phyloP scores from a whole-genome alignment of 2,113 vertebrate species.

The Blennius ocellaris region DNA sequence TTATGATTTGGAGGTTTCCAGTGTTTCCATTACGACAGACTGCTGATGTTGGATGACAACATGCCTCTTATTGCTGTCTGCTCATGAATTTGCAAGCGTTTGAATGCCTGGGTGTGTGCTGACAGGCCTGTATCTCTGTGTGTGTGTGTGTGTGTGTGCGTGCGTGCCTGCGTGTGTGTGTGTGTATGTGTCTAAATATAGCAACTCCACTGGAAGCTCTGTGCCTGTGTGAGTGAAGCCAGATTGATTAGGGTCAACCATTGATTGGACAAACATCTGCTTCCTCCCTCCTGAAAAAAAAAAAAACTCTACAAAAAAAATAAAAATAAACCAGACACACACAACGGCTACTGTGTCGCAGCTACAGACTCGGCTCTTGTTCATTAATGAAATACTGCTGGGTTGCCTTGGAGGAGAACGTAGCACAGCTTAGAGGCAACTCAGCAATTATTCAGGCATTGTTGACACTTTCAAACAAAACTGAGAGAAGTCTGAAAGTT shows the following conservation, averaged over 20 bases:
- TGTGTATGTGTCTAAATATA: conserved; percentile 41
- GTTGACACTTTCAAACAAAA: neutral
- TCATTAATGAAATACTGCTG: too few relatives aligned
- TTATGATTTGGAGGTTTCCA: too few relatives aligned
- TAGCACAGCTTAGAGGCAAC: neutral
- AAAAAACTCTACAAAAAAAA: too few relatives aligned
- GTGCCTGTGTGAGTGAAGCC: conserved; percentile 33
- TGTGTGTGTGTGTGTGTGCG: neutral
- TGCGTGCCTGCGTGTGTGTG: neutral
- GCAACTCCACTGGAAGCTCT: conserved; percentile 32
- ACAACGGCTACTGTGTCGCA: neutral
- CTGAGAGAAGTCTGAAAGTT: neutral
- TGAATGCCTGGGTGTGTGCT: neutral
- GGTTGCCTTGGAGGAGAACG: too few relatives aligned
- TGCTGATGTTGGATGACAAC: neutral
- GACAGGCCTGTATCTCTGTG: neutral
- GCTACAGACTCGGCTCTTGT: neutral
- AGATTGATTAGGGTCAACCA: conserved; percentile 56
- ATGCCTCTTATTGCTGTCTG: neutral
- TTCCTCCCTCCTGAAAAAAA: conserved; percentile 51
- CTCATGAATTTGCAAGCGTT: neutral
- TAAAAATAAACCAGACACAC: too few relatives aligned
- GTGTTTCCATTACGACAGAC: neutral
- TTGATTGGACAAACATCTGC: conserved; percentile 59
- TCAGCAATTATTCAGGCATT: conserved; percentile 28